A percentile compares a stretch with the other conserved stretches of the same genome.
Conservation (phyloP, 1,140 invertebrate species). For the Brachionus rotundiformis region DNA sequence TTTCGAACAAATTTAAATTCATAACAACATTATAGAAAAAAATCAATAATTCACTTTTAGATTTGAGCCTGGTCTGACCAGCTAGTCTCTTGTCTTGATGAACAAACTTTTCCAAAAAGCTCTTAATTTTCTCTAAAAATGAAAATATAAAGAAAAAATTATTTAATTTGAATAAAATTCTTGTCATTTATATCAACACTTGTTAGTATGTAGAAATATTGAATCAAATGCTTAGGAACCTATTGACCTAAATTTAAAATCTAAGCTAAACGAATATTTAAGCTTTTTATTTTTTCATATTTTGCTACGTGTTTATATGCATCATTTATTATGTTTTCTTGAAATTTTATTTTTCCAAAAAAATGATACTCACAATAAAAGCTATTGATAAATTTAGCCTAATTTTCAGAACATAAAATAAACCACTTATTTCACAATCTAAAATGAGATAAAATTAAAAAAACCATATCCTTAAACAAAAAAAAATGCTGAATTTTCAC, state of each 20-base stretch:
- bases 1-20: not conserved
- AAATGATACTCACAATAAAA: too few species aligned
- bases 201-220: conserved; percentile 3
- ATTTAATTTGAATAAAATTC: not conserved
- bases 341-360: too few species aligned
- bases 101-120: not conserved
- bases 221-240: not conserved
- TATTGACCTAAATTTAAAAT: conserved; percentile 3
- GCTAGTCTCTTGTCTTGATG: too few species aligned
- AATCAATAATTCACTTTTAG: conserved; percentile 1
- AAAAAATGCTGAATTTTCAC: not conserved
- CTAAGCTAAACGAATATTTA: not conserved
- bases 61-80: too few species aligned
- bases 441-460: too few species aligned
- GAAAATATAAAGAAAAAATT: too few species aligned
- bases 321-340: not conserved
- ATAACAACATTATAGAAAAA: not conserved
- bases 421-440: too few species aligned
- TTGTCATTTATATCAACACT: not conserved
- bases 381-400: not conserved
- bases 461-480: not conserved
- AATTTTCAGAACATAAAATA: not conserved
- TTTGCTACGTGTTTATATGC: conserved; percentile 1
- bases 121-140: not conserved
- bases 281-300: not conserved